Percentiles rank a stretch among this genome's conserved stretches.
Evolutionary conservation across 2,888 invertebrate species (phyloP).

Genomic region (Melieria picta): DNA sequence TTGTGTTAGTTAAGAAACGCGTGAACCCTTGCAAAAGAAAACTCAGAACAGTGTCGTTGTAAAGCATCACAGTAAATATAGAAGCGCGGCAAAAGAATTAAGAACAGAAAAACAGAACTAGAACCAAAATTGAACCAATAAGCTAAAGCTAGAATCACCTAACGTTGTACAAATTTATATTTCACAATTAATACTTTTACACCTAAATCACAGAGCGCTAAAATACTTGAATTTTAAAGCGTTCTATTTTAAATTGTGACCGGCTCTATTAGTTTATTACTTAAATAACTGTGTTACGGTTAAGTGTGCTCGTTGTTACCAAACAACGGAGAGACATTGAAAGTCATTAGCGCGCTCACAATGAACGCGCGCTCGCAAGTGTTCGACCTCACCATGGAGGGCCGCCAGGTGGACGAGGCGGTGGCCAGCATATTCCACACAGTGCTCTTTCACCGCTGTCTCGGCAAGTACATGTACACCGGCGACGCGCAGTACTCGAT

Average conservation of each 20-base stretch:
- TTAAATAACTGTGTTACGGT: too few relatives aligned
- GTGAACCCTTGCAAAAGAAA: constrained; percentile 19
- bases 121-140: too few relatives aligned
- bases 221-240: too few relatives aligned
- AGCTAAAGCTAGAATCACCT: too few relatives aligned
- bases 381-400: constrained; percentile 87
- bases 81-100: too few relatives aligned
- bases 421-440: constrained; percentile 92
- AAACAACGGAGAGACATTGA: neutral
- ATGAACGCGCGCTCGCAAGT: constrained; percentile 86
- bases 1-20: constrained; percentile 11
- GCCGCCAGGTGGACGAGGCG: constrained; percentile 91
- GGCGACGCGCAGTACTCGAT: constrained; percentile 95
- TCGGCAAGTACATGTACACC: constrained; percentile 94
- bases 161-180: too few relatives aligned
- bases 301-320: neutral
- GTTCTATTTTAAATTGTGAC: too few relatives aligned
- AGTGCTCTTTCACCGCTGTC: constrained; percentile 87
- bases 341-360: constrained; percentile 33
- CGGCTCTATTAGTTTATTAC: too few relatives aligned
- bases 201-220: too few relatives aligned
- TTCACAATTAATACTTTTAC: too few relatives aligned
- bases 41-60: neutral
- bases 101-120: too few relatives aligned
- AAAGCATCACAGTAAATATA: too few relatives aligned